Base-by-base conservation (phyloP, 1,140 invertebrate genomes). In the Nixonia krombeini region DNA sequence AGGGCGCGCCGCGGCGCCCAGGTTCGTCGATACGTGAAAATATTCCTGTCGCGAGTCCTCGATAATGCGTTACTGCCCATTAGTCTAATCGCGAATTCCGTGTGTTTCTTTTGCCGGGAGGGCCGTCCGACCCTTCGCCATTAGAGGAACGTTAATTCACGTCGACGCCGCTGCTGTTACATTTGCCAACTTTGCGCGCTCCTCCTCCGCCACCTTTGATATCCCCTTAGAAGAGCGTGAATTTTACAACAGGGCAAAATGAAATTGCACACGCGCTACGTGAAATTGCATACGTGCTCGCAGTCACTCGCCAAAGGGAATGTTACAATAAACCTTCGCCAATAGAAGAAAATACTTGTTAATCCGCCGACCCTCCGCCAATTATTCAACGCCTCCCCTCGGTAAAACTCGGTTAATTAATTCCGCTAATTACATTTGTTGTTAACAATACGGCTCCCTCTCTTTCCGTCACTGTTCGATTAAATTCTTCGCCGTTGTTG, bases 21-120 rank as follows among this genome's bases (percentile, higher is more conserved):
- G 42, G 57, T 56, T 61, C 52, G 56, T 67, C 56, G 51, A 67
- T 67, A 67, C 56, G 38, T 67, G 46, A 50, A 67, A 55, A 61
- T 67, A 67, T 61, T 61, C 56, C 37, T 47, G 53, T 65, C 53
- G 61, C 40, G 52, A 41, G 18, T 29, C 38, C 46, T 7, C 33
- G n/a, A 37, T 61, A 61, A 67, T 51, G 33, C 33, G 56, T 55
- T 26, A 40, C 31, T 42, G 25, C 13, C 56, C 56, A 67, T 67
- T 59, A 59, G 51, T 46, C 21, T 41, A 35, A 67, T 51, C 56
- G 41, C 0, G 21, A 56, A 51, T 52, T 67, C 38, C 40, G 29
- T 38, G 59, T 55, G 57, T 67, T 61, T 56, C 51, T 67, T 67
- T 49, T 45, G 8, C 26, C 12, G 37, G n/a, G 4, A 37, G 35